These are phyloP conservation scores for Oreochromis spilurus DNA, from an alignment of 2,113 vertebrate species.

Conservation along the genomic window DNA sequence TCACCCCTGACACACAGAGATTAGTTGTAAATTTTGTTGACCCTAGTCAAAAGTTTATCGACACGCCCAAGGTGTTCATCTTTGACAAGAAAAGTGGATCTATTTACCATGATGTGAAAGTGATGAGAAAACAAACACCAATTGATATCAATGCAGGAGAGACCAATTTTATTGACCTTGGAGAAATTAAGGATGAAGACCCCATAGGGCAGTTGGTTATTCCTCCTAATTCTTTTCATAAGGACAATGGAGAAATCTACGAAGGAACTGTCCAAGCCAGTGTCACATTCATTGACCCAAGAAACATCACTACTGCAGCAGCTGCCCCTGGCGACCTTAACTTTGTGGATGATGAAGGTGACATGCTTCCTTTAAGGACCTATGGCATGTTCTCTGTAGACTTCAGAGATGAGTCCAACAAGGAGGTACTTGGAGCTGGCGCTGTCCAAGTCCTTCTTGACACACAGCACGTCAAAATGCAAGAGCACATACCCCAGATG, in stretches of 20 bases:
- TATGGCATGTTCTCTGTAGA: slow-evolving; percentile 96
- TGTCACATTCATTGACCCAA: slow-evolving; percentile 91
- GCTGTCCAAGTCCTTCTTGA: slow-evolving; percentile 83
- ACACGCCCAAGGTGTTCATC: slow-evolving; percentile 86
- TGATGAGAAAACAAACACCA: slow-evolving; percentile 81
- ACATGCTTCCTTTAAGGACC: slow-evolving; percentile 85
- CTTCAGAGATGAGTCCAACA: slow-evolving; percentile 78
- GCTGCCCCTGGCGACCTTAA: slow-evolving; percentile 88
- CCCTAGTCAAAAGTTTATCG: slow-evolving; percentile 76
- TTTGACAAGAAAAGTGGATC: slow-evolving; percentile 84
- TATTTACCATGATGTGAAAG: slow-evolving; percentile 88
- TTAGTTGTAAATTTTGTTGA: slow-evolving; percentile 88
- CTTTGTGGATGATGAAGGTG: slow-evolving; percentile 82
- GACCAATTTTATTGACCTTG: slow-evolving; percentile 79
- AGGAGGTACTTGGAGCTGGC: slow-evolving; percentile 75
- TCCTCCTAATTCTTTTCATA: slow-evolving; percentile 80
- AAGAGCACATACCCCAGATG: slow-evolving; percentile 85
- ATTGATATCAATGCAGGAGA: slow-evolving; percentile 77
- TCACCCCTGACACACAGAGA: slow-evolving; percentile 76
- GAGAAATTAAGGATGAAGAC: slow-evolving; percentile 71
- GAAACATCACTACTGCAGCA: slow-evolving; percentile 79
- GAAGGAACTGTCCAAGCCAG: slow-evolving; percentile 85
- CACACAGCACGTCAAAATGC: slow-evolving; percentile 82
- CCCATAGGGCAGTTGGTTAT: slow-evolving; percentile 85
- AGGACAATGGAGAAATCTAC: slow-evolving; percentile 79